Percentiles rank a stretch among this genome's conserved stretches.
Evolutionary conservation across 2,888 invertebrate species (phyloP).

Genomic region (Poecilobothrus nobilitatus): DNA sequence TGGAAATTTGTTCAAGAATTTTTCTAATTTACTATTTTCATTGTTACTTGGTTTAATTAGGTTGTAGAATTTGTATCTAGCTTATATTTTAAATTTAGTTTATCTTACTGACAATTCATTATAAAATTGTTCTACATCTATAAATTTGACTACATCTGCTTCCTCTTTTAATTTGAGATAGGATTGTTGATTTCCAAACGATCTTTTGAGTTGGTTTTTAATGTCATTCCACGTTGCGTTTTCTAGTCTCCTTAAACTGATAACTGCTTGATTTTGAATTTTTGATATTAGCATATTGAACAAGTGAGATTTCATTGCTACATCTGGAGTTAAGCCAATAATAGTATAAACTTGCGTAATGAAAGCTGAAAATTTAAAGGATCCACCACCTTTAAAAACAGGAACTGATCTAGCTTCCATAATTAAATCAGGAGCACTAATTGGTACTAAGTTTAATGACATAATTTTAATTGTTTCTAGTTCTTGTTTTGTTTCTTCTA

Average conservation of each 20-base stretch:
- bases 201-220: slow-evolving; percentile 1
- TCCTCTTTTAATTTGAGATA: slow-evolving; percentile 13
- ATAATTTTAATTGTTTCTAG: no score
- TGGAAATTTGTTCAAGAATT: no score
- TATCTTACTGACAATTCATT: no score
- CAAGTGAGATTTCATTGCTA: not conserved
- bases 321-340: no score
- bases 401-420: no score
- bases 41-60: no score
- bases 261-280: slow-evolving; percentile 9
- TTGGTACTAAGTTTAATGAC: no score
- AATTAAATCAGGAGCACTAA: no score
- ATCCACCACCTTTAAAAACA: no score
- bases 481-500: no score
- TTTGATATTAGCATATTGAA: not conserved
- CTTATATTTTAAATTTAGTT: slow-evolving; percentile 13
- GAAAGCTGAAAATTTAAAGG: no score
- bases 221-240: not conserved
- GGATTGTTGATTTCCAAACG: slow-evolving; percentile 7
- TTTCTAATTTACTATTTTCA: slow-evolving; percentile 12
- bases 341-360: no score
- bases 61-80: not conserved
- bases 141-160: slow-evolving; percentile 10
- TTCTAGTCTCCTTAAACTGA: not conserved
- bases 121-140: slow-evolving; percentile 12